Evolutionary conservation across 2,113 vertebrate genomes (phyloP).

Genomic region (Tragelaphus imberbis): DNA sequence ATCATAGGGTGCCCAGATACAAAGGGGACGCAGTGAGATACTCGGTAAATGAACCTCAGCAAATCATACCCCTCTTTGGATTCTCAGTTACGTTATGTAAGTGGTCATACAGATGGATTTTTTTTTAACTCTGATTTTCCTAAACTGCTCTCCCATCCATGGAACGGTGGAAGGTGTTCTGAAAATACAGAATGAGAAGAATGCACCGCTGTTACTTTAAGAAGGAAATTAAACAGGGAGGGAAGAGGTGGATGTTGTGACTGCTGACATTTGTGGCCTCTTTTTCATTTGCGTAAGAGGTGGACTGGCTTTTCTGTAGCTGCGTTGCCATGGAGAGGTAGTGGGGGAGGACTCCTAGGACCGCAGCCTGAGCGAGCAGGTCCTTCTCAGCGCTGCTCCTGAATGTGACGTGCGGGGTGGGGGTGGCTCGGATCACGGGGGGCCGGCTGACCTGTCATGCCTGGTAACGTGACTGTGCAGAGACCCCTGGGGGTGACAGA

Average conservation of each 20-base stretch:
- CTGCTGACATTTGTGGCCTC: slow-evolving; percentile 81
- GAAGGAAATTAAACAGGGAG: slow-evolving; percentile 71
- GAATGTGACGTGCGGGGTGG: slow-evolving; percentile 70
- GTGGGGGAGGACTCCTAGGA: slow-evolving; percentile 82
- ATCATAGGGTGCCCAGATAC: neutral
- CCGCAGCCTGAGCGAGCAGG: slow-evolving; percentile 67
- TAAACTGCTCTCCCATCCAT: neutral
- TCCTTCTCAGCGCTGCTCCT: slow-evolving; percentile 72
- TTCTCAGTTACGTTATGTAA: slow-evolving; percentile 39
- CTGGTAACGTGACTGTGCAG: slow-evolving; percentile 72
- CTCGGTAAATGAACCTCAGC: neutral
- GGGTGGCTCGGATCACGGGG: slow-evolving; percentile 58
- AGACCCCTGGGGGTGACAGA: slow-evolving; percentile 37
- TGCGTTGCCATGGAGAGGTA: slow-evolving; percentile 91
- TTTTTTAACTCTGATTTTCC: slow-evolving; percentile 40
- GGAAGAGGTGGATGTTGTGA: slow-evolving; percentile 74
- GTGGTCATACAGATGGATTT: slow-evolving; percentile 35
- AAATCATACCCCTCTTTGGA: neutral
- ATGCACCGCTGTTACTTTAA: slow-evolving; percentile 70
- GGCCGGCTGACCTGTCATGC: slow-evolving; percentile 67
- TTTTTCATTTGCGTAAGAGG: slow-evolving; percentile 84
- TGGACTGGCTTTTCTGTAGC: slow-evolving; percentile 82
- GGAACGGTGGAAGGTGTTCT: neutral
- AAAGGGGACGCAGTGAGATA: neutral
- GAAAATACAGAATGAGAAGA: neutral